Conservation (phyloP, 1,140 invertebrate genomes). For the Fragariocoptes setiger region DNA sequence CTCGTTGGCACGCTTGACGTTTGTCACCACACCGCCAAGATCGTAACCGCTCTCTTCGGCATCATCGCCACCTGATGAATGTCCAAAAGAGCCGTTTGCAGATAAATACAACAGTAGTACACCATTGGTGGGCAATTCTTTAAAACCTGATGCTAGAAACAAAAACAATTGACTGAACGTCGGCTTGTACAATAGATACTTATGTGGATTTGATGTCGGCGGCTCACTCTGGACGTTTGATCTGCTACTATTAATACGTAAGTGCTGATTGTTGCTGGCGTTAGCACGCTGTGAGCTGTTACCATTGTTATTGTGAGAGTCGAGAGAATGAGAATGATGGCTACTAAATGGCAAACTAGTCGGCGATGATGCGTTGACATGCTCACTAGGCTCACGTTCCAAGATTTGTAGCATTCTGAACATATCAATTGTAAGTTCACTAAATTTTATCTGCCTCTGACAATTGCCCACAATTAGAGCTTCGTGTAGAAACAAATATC, state of each 20-base stretch:
- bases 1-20: conserved; percentile 13
- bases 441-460: conserved; percentile 49
- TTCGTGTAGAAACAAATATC: conserved; percentile 46
- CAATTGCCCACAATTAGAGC: conserved; percentile 76
- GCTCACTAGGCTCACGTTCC: conserved; percentile 39
- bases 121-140: conserved; percentile 63
- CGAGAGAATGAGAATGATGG: conserved; percentile 8
- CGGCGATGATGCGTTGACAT: conserved; percentile 35
- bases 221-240: too few species aligned
- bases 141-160: conserved; percentile 61
- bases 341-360: conserved; percentile 13
- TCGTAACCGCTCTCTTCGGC: conserved; percentile 38
- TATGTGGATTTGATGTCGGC: conserved; percentile 90
- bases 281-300: neutral
- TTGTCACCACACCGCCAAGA: conserved; percentile 57
- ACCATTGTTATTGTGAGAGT: conserved; percentile 15
- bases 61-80: conserved; percentile 38
- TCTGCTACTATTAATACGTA: neutral
- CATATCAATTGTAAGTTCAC: conserved; percentile 89
- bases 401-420: conserved; percentile 80
- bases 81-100: conserved; percentile 56
- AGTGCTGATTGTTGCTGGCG: conserved; percentile 30
- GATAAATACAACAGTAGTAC: conserved; percentile 71
- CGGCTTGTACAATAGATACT: conserved; percentile 80
- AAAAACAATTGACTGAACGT: conserved; percentile 71